A percentile compares a stretch with the other conserved stretches of the same genome.
Conservation (phyloP, 2,113 vertebrate species). For the Scatophagus argus region DNA sequence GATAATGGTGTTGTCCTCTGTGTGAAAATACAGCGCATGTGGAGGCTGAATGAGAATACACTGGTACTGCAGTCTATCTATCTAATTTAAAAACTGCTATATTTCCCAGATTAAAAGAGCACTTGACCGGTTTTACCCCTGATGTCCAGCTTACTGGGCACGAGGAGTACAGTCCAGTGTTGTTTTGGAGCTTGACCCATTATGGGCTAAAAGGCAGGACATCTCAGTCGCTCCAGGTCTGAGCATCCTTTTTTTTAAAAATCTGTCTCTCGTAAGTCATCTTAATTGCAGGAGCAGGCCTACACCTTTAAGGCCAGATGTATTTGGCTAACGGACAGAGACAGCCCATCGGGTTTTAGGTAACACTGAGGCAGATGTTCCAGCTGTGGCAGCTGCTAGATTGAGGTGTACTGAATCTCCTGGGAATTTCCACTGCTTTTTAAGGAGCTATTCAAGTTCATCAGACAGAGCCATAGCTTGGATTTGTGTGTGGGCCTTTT, state of each 20-base stretch:
- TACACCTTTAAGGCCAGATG: conserved; percentile 8
- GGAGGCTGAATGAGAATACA: not conserved
- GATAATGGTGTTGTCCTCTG: conserved; percentile 61
- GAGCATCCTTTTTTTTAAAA: no score
- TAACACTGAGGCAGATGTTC: conserved; percentile 48
- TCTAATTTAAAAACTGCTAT: no score
- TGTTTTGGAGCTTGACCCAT: not conserved
- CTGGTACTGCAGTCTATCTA: not conserved
- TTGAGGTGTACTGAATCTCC: not conserved
- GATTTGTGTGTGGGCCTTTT: not conserved
- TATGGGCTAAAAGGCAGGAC: no score
- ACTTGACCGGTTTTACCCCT: not conserved
- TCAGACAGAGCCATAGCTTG: not conserved
- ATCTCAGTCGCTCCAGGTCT: not conserved
- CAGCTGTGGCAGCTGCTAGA: conserved; percentile 53
- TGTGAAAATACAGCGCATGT: not conserved
- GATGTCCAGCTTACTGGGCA: no score
- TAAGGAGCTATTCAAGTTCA: not conserved
- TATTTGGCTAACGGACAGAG: conserved; percentile 22
- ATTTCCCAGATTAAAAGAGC: not conserved
- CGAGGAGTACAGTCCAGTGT: no score
- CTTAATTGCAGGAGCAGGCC: not conserved
- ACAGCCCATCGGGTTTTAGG: conserved; percentile 27
- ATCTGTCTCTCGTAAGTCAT: no score
- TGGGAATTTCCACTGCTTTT: conserved; percentile 30